Evolutionary conservation across 2,797 vertebrate species (phyloP).

Genomic region (Sebastes trivittatus): DNA sequence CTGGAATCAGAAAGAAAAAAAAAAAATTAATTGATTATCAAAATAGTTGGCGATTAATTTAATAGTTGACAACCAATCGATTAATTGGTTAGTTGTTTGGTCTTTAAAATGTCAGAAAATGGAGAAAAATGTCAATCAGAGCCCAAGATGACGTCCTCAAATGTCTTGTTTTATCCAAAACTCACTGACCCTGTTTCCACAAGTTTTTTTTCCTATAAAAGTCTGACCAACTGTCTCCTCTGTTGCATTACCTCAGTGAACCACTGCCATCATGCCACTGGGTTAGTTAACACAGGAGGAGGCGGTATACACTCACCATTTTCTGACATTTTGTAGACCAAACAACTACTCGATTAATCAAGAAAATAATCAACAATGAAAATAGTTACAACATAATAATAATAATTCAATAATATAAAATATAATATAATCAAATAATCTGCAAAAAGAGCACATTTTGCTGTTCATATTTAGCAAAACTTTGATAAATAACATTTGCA

Average conservation of each 20-base stretch:
- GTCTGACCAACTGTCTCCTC: neutral
- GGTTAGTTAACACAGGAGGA: conserved; percentile 19
- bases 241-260: neutral
- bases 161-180: too few relatives aligned
- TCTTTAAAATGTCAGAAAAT: neutral
- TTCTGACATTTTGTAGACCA: too few relatives aligned
- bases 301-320: conserved; percentile 9
- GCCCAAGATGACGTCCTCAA: too few relatives aligned
- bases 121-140: too few relatives aligned
- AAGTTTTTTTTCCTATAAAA: neutral
- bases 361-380: too few relatives aligned
- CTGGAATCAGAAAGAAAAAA: too few relatives aligned
- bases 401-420: neutral
- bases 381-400: neutral
- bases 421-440: neutral
- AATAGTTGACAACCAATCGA: too few relatives aligned
- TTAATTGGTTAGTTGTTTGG: too few relatives aligned
- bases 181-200: neutral
- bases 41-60: too few relatives aligned
- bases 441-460: neutral
- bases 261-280: conserved; percentile 4
- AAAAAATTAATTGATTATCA: too few relatives aligned
- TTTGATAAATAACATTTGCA: neutral
- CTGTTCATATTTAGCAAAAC: neutral
- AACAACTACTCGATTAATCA: too few relatives aligned